A percentile compares a stretch with the other conserved stretches of the same genome.
Conservation (phyloP, 2,888 invertebrate genomes). For the Drosophila prolongata region DNA sequence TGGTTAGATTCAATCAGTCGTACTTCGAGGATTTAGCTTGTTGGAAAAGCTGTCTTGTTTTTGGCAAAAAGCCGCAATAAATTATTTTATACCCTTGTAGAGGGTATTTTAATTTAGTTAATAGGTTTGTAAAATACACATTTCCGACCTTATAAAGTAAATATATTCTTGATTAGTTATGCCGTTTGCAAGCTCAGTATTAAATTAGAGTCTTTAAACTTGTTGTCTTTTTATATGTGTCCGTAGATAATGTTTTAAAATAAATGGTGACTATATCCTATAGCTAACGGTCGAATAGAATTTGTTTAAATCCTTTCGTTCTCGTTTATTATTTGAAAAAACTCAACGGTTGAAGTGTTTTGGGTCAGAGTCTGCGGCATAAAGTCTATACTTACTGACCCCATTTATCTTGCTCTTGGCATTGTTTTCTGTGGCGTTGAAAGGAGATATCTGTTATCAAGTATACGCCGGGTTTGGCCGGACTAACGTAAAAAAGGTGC, state of each 20-base stretch:
- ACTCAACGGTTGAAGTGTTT: conserved; percentile 3
- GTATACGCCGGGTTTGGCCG: conserved; percentile 53
- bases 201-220: too few relatives aligned
- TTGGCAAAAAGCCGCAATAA: background rate
- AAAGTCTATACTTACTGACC: background rate
- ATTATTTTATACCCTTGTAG: background rate
- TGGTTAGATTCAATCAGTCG: conserved; percentile 23
- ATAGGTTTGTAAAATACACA: too few relatives aligned
- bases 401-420: conserved; percentile 15
- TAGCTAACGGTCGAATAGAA: too few relatives aligned
- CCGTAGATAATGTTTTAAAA: too few relatives aligned
- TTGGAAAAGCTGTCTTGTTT: conserved; percentile 19
- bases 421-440: conserved; percentile 50
- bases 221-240: too few relatives aligned
- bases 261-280: too few relatives aligned
- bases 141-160: too few relatives aligned
- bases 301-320: too few relatives aligned
- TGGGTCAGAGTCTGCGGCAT: background rate
- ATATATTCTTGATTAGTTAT: too few relatives aligned
- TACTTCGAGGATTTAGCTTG: background rate
- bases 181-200: too few relatives aligned
- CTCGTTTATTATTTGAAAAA: background rate
- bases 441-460: conserved; percentile 68
- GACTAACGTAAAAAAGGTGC: conserved; percentile 55
- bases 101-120: too few relatives aligned